Conservation (phyloP, 2,113 vertebrate genomes). For the Ailuropoda melanoleuca region DNA sequence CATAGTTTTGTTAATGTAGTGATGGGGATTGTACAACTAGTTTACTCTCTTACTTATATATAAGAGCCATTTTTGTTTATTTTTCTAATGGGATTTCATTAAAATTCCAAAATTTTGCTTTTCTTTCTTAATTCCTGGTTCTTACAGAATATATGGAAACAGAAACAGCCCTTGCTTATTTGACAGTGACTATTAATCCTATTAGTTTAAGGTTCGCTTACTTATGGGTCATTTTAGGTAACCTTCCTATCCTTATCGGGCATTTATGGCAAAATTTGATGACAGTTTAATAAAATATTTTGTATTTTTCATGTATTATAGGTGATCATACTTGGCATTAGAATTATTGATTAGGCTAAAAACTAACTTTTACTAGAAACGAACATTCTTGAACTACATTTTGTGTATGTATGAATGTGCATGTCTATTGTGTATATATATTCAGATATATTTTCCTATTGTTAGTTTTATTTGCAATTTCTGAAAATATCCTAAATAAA, state of each 20-base stretch:
- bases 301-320: neutral
- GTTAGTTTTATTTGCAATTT: neutral
- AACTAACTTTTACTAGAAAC: neutral
- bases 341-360: neutral
- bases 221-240: neutral
- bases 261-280: neutral
- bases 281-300: neutral
- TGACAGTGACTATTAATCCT: neutral
- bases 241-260: neutral
- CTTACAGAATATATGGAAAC: neutral
- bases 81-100: neutral
- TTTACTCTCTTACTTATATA: neutral
- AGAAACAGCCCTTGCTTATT: neutral
- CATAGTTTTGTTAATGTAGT: neutral
- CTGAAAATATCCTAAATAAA: neutral
- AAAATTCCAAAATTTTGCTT: neutral
- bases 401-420: neutral
- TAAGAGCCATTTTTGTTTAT: neutral
- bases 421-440: neutral
- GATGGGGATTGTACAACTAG: neutral
- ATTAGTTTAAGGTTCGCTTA: neutral
- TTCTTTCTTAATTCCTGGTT: neutral
- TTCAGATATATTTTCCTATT: neutral
- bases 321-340: neutral
- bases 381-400: neutral